These are phyloP conservation scores for Stomatorhinus ivindoensis DNA, from an alignment of 2,113 vertebrate genomes.

Conservation along the genomic window DNA sequence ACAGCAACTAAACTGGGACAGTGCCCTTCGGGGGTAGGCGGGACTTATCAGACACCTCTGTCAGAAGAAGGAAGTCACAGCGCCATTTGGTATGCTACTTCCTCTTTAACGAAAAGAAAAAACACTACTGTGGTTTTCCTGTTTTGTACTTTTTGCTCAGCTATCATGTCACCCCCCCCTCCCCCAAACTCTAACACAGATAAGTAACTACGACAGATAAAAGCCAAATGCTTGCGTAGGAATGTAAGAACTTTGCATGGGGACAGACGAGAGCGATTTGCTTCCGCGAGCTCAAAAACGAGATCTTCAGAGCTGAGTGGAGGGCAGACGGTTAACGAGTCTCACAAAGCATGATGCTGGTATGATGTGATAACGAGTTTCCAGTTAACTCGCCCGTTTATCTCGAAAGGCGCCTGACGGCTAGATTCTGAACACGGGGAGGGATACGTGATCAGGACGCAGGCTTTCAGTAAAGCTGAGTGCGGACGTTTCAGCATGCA, in stretches of 20 bases:
- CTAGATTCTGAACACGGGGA: neutral
- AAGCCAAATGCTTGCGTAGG: too few relatives aligned
- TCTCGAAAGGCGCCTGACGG: neutral
- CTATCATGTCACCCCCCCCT: neutral
- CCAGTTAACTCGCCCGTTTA: neutral
- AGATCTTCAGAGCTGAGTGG: neutral
- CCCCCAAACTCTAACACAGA: neutral
- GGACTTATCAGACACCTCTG: neutral
- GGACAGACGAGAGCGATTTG: neutral
- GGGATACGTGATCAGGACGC: neutral
- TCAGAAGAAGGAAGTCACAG: neutral
- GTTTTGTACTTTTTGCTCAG: conserved; percentile 5
- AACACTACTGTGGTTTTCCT: conserved; percentile 19
- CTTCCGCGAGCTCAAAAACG: neutral
- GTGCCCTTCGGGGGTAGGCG: neutral
- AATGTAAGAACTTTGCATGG: neutral
- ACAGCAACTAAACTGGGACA: neutral
- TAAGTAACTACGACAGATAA: neutral
- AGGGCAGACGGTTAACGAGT: neutral
- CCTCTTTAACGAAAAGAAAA: conserved; percentile 2
- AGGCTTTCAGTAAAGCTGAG: neutral
- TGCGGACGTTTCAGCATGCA: neutral
- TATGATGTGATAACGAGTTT: neutral
- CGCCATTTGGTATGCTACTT: neutral
- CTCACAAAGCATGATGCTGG: neutral